These are phyloP conservation scores for Acrobasis repandana DNA, from an alignment of 2,888 invertebrate species.

Conservation along the genomic window DNA sequence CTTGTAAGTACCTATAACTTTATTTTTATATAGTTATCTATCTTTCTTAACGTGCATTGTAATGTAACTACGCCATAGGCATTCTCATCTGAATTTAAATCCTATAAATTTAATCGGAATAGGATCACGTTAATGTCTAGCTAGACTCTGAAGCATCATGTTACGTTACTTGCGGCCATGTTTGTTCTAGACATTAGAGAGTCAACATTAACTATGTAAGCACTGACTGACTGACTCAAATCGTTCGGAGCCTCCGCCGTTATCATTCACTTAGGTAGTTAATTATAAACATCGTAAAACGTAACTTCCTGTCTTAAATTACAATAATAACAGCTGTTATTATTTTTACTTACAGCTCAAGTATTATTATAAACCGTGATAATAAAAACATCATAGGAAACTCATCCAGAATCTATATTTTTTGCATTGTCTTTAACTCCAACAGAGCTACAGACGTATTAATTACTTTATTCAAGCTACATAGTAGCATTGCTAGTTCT, in stretches of 20 bases:
- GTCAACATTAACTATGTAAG: slow-evolving; percentile 50
- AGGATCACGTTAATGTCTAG: slow-evolving; percentile 4
- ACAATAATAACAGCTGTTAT: not conserved
- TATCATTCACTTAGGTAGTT: slow-evolving; percentile 37
- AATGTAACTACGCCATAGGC: not conserved
- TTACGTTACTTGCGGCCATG: slow-evolving; percentile 56
- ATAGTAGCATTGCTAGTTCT: not conserved
- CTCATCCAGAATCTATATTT: not conserved
- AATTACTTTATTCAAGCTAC: not conserved
- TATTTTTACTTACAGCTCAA: not conserved
- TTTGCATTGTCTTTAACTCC: not conserved
- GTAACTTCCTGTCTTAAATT: slow-evolving; percentile 4
- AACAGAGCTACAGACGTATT: not conserved
- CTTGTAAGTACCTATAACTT: slow-evolving; percentile 56
- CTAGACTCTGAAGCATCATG: slow-evolving; percentile 31
- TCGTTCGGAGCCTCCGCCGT: slow-evolving; percentile 41
- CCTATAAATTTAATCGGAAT: slow-evolving; percentile 1
- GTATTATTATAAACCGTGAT: not conserved
- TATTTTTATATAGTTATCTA: not conserved
- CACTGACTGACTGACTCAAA: slow-evolving; percentile 52
- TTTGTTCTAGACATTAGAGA: slow-evolving; percentile 63
- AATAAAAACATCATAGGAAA: not conserved
- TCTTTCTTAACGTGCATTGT: slow-evolving; percentile 2
- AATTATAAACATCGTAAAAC: slow-evolving; percentile 18
- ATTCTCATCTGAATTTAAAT: not conserved